Percentiles rank a stretch among this genome's conserved stretches.
phyloP scores from a whole-genome alignment of 1,140 invertebrate species.

The Maconellicoccus hirsutus region DNA sequence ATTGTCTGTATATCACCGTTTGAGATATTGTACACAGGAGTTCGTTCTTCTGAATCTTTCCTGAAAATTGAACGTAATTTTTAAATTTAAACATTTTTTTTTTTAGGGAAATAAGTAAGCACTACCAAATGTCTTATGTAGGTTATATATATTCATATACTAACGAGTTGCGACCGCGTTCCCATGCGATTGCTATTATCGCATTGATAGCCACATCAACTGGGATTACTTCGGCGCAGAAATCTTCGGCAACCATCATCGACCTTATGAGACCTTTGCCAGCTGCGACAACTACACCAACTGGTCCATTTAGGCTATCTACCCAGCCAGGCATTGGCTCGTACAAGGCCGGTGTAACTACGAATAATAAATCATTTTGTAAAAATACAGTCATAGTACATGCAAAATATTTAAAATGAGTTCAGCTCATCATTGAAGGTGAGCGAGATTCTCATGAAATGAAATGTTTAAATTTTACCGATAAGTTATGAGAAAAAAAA shows the following conservation, averaged over 20 bases:
- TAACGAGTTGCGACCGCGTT: constrained; percentile 31
- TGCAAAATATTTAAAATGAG: too few species aligned
- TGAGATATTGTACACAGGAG: constrained; percentile 63
- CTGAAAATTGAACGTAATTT: too few species aligned
- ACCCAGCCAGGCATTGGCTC: constrained; percentile 47
- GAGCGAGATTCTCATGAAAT: too few species aligned
- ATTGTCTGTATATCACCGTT: constrained; percentile 48
- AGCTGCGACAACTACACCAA: constrained; percentile 38
- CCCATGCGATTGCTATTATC: constrained; percentile 45
- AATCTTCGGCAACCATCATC: constrained; percentile 38
- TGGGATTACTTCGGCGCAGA: constrained; percentile 48
- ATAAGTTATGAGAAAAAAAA: too few species aligned
- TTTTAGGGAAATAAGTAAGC: too few species aligned
- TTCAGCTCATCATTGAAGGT: too few species aligned
- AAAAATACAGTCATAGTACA: too few species aligned
- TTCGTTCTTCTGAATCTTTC: constrained; percentile 26
- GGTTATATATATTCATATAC: constrained; percentile 6
- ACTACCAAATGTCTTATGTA: background rate
- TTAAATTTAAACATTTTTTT: too few species aligned
- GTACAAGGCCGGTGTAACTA: constrained; percentile 33
- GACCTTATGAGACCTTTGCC: constrained; percentile 48
- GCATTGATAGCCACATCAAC: constrained; percentile 52
- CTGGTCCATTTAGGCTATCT: constrained; percentile 55
- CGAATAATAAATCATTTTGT: background rate
- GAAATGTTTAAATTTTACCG: too few species aligned